Base-by-base conservation (phyloP, 2,888 invertebrate species). In the Corythucha ciliata region DNA sequence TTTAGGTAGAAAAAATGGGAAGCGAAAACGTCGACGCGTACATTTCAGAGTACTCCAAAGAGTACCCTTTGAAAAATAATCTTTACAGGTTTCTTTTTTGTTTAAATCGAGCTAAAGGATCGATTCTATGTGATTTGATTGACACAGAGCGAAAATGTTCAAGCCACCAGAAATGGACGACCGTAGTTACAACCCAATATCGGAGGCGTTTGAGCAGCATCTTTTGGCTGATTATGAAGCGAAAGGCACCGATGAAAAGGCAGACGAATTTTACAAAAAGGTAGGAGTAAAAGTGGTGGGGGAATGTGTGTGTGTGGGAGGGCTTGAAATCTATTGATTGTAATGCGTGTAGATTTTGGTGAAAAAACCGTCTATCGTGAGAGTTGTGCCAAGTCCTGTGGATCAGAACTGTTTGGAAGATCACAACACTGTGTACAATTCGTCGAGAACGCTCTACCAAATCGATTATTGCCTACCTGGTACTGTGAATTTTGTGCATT, bases 391-490 rank as follows among this genome's bases (percentile, higher is more conserved):
- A 16, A 44, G 25, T 10, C 29, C 22, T 4, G 51, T 45, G 10
- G 16, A 45, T 45, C 51, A 51, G 39, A 32, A 45, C 16, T 37
- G 22, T 4, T 5, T 51, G 14, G 32, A 24, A 21, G 45, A 24
- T 21, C 37, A 45, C 8, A 44, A 45, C 22, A n/a, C 6, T 3
- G 16, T 49, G 4, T 41, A 27, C 10, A 39, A 51, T 36, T 44
- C 21, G 6, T 41, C 42, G 12, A 46, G 55, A 22, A 55, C 55
- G n/a, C 46, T 55, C 10, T 55, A 55, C 27, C 48, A 49, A 40
- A 44, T 52, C n/a, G 55, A 55, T 44, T 55, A 49, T 27, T 55
- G 55, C 36, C 41, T 46, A 45, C 25, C 42, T 48, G 12, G 51
- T 41, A n/a, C n/a, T n/a, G n/a, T n/a, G n/a, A n/a, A n/a, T n/a